phyloP scores from a whole-genome alignment of 2,113 vertebrate genomes.

The Asarcornis scutulata region DNA sequence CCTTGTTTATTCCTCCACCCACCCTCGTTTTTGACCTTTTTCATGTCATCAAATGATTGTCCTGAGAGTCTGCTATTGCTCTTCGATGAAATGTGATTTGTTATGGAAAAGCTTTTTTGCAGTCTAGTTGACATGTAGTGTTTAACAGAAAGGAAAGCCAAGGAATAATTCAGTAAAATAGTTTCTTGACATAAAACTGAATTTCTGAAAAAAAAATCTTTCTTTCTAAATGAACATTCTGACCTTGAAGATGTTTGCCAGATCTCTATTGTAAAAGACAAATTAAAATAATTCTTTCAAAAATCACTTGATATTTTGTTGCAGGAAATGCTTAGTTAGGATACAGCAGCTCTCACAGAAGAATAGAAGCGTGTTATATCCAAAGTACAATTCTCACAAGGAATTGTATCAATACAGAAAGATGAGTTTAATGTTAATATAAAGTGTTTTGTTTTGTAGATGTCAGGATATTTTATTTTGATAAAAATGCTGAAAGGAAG shows the following conservation, averaged over 20 bases:
- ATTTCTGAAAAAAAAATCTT: background rate
- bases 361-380: background rate
- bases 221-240: background rate
- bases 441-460: background rate
- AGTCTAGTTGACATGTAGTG: background rate
- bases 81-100: background rate
- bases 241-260: background rate
- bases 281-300: background rate
- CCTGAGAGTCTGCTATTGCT: background rate
- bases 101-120: background rate
- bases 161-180: background rate
- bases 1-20: background rate
- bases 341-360: background rate
- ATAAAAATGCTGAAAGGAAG: background rate
- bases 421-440: background rate
- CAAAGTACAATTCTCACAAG: background rate
- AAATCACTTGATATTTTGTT: background rate
- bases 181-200: background rate
- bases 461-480: background rate
- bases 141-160: background rate
- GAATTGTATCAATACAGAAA: background rate
- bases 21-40: conserved; percentile 36
- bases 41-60: background rate
- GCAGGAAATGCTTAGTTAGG: background rate
- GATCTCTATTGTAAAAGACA: background rate